These are phyloP conservation scores for Polyommatus iphigenia DNA, from an alignment of 2,888 invertebrate genomes.

Conservation along the genomic window DNA sequence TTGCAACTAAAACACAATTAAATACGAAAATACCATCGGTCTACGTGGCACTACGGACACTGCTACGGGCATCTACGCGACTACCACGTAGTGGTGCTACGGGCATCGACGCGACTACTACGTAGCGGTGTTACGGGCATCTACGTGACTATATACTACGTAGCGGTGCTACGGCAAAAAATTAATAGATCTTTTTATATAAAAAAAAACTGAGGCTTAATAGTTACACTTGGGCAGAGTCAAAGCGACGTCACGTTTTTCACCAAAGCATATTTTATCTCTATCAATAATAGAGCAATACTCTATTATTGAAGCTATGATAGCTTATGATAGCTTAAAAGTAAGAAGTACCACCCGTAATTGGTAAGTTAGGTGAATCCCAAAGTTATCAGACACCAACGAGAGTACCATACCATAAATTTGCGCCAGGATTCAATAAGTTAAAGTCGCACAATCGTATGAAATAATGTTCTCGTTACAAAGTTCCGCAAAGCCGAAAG, in stretches of 20 bases:
- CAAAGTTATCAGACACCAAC: not conserved
- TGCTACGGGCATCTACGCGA: too few species aligned
- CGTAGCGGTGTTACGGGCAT: not conserved
- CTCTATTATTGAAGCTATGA: not conserved
- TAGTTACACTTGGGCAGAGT: too few species aligned
- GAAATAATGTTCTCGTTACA: conserved; percentile 29
- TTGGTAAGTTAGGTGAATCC: not conserved
- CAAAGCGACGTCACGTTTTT: too few species aligned
- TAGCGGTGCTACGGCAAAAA: not conserved
- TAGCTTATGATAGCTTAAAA: not conserved
- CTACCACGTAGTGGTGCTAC: too few species aligned
- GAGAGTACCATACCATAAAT: not conserved
- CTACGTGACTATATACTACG: too few species aligned
- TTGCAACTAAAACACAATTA: too few species aligned
- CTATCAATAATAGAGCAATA: too few species aligned
- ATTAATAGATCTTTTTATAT: too few species aligned
- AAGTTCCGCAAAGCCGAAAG: conserved; percentile 31
- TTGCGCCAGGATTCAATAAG: conserved; percentile 1
- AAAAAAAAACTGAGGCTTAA: too few species aligned
- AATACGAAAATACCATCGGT: too few species aligned
- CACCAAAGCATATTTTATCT: too few species aligned
- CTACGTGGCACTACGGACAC: too few species aligned
- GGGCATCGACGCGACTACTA: not conserved
- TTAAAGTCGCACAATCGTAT: conserved; percentile 16
- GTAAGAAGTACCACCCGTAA: not conserved